Evolutionary conservation across 2,113 vertebrate genomes (phyloP), one percentile per base, ranked within the genome.

Genomic region (Pleuronectes platessa): DNA sequence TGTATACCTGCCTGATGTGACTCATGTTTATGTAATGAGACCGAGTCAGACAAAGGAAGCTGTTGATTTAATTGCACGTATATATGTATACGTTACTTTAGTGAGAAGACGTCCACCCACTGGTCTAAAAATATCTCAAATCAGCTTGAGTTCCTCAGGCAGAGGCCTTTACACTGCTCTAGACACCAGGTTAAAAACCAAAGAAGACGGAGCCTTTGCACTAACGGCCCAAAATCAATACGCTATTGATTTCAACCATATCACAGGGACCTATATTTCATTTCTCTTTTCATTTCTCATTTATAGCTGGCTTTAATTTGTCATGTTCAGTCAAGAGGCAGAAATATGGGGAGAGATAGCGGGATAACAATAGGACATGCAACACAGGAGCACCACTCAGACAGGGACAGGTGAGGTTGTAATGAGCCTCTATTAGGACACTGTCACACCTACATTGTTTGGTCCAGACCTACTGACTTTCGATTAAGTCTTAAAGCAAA

Each of bases 11-110:
- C 51, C 55, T 66, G 2, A 68, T 24, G 3, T 5, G 1, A 27
- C 45, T 83, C 74, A 73, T 80, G 77, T 74, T 83, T 81, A 78
- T 85, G 66, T 62, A 76, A 20, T 21, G 51, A 82, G 76, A 76
- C 26, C 14, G 35, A 63, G 68, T 67, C 58, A 65, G 58, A 78
- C 49, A 64, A 12, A 24, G 27, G 13, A 51, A 40, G 20, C 18
- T 15, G 74, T 24, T 20, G 21, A 71, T 81, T 83, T 64, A 56
- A 62, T 69, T 70, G n/a, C 68, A 71, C 20, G 74, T 18, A 49
- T 59, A 4, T 20, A 53, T 21, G 53, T 60, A 15, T 23, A 45
- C 3, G 2, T 15, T 23, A 18, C 14, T 35, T 26, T 42, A 10
- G 27, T 14, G 23, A 61, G 45, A 64, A n/a, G 53, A 64, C 67